Evolutionary conservation across 2,888 invertebrate genomes (phyloP).

Genomic region (Andrena flavipes): DNA sequence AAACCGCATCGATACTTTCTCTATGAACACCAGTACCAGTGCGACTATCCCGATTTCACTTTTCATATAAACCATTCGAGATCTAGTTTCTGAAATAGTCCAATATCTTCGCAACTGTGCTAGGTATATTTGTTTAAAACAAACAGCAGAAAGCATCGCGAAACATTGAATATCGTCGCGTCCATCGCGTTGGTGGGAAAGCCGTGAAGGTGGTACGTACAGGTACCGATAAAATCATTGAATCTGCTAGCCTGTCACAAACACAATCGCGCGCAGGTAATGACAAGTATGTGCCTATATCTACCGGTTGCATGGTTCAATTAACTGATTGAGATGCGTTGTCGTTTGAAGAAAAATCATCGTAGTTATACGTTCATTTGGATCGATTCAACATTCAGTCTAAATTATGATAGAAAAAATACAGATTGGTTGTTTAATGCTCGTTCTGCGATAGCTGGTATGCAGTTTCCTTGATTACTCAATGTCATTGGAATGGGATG

Average conservation of each 20-base stretch:
- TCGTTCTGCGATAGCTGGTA: not conserved
- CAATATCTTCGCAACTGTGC: not conserved
- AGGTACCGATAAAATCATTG: constrained; percentile 28
- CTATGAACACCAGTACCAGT: not conserved
- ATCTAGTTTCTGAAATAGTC: not conserved
- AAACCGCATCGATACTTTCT: constrained; percentile 41
- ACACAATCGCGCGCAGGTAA: constrained; percentile 9
- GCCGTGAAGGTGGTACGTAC: constrained; percentile 15
- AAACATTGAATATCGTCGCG: too few species aligned
- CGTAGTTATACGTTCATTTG: too few species aligned
- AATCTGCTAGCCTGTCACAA: constrained; percentile 8
- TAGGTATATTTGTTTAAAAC: constrained; percentile 12
- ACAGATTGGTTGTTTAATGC: too few species aligned
- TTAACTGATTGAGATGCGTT: not conserved
- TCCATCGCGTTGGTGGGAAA: not conserved
- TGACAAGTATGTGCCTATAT: not conserved
- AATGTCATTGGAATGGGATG: too few species aligned
- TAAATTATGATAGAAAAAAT: too few species aligned
- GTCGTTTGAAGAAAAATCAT: not conserved
- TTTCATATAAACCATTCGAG: not conserved
- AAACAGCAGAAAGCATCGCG: not conserved
- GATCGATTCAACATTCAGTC: too few species aligned
- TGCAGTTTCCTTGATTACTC: not conserved
- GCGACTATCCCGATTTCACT: constrained; percentile 13
- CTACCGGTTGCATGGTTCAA: not conserved